Evolutionary conservation across 1,140 invertebrate species (phyloP), one percentile per base, ranked within the genome.

Genomic region (Brachionus calyciflorus): DNA sequence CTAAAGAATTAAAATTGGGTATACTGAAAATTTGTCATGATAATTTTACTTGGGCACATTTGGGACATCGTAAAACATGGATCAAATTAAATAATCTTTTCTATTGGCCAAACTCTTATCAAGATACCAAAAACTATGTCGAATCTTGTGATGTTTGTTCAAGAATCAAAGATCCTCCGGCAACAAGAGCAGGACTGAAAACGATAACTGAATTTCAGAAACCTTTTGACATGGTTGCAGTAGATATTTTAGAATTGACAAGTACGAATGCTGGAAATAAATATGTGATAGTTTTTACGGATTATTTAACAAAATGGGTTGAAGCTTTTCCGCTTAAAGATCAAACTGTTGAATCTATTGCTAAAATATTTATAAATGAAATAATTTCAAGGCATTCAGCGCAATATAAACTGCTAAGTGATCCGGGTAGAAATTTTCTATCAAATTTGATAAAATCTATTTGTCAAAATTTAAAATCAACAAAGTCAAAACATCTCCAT

Each of bases 281-380:
- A 55, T 81, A 80, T 73, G 79, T 81, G n/a, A 76, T 82, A 19
- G 79, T 81, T 10, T 40, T 78, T 49, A 79, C 68, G 30, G 78
- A 80, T 48, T 78, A 81, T 77, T 80, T 79, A 33, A 80, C 78
- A 41, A 80, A 81, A 77, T 81, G 78, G 79, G 68, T 21, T 26
- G 79, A 79, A 55, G 79, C 79, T 10, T 79, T 78, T 46, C 76
- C 81, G 40, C 53, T 81, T n/a, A 76, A 78, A 9, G 79, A 81
- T 63, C 79, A 80, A n/a, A n/a, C n/a, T n/a, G n/a, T n/a, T n/a
- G n/a, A 65, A 14, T 78, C 77, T 26, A 79, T 80, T 10, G 79
- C 78, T 28, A 78, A 80, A 68, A 79, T 70, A 28, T 48, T 80
- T 10, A 40, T 21, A 19, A n/a, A n/a, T n/a, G n/a, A n/a, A n/a